Base-by-base conservation (phyloP, 2,888 invertebrate species). In the Entomobrya proxima region DNA sequence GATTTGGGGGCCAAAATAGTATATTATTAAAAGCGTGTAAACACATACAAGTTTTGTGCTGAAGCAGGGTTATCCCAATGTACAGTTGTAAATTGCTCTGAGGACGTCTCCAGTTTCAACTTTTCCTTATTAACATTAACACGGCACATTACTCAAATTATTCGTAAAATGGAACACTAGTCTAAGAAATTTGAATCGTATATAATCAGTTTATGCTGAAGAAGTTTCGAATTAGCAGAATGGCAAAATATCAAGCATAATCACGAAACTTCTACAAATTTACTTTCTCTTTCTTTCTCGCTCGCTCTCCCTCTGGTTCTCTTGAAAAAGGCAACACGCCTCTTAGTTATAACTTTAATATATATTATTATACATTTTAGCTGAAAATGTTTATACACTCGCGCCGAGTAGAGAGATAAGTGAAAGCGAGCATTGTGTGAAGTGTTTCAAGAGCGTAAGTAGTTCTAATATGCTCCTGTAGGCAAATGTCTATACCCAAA, bases 81-180 rank as follows among this genome's bases (percentile, higher is more conserved):
- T 44, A 40, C 15, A 24, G 27, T 27, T 69, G 15, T 69, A 69
- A 69, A 40, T 11, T 44, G 69, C 24, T 67, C 11, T n/a, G 69
- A 69, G 44, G 40, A 69, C n/a, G 40, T 69, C 69, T 40, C 11
- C 15, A 40, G 40, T 21, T 44, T 44, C 18, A 35, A 64, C 64
- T 69, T 69, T 67, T 69, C 44, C 44, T 69, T 69, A 44, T 44
- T 44, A 69, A 69, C 40, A 67, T 67, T 67, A 67, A 44, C 67
- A 67, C 67, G 67, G 40, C 24, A 67, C 67, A 69, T 69, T 69
- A 69, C 69, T 69, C 69, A 69, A 69, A 69, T 69, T 69, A 69
- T 69, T 69, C 69, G 69, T 40, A 44, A 69, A 44, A 69, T 69
- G 69, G 69, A 21, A 44, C 27, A 44, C 24, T 21, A 44, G 24